Evolutionary conservation across 2,888 invertebrate genomes (phyloP).

Genomic region (Luperina testacea): DNA sequence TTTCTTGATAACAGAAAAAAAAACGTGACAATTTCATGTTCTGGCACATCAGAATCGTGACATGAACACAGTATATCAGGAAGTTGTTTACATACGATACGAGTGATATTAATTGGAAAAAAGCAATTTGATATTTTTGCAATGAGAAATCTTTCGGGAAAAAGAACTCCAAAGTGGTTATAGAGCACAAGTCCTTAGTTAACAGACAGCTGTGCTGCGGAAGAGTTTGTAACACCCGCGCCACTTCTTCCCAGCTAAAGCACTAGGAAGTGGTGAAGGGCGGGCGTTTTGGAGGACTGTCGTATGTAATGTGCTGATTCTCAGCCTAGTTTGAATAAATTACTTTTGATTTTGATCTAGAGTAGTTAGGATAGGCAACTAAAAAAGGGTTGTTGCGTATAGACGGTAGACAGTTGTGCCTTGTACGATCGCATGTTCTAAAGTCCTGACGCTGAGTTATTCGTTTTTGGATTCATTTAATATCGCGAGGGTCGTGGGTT

Average conservation of each 20-base stretch:
- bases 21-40: slow-evolving; percentile 16
- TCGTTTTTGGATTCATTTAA: not conserved
- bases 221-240: not conserved
- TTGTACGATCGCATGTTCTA: slow-evolving; percentile 9
- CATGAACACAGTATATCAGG: not conserved
- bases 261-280: not conserved
- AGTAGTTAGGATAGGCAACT: not conserved
- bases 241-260: not conserved
- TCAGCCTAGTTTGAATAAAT: not conserved
- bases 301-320: not conserved
- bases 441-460: not conserved
- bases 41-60: slow-evolving; percentile 4
- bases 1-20: not conserved
- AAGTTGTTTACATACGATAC: slow-evolving; percentile 8
- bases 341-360: not conserved
- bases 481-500: not conserved
- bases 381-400: not conserved
- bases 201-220: not conserved
- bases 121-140: not conserved
- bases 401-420: not conserved
- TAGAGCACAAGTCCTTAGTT: not conserved
- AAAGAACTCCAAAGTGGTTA: not conserved
- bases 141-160: not conserved
- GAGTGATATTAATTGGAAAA: not conserved
- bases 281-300: not conserved